phyloP scores from a whole-genome alignment of 2,888 invertebrate species.

The Xylota sylvarum region DNA sequence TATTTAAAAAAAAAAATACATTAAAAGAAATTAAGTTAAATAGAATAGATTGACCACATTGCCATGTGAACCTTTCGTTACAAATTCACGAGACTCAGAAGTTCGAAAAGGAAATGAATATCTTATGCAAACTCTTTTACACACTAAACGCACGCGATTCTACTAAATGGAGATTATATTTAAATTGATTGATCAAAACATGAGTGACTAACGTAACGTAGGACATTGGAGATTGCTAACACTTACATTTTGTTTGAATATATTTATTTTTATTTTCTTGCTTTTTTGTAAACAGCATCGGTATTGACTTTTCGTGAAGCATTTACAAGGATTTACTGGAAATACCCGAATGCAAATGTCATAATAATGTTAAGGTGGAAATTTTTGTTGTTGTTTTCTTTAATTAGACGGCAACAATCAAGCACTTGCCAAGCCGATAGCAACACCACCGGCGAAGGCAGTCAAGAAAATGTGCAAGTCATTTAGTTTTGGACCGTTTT shows the following conservation, averaged over 20 bases:
- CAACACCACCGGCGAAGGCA: slow-evolving; percentile 92
- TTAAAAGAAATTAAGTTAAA: slow-evolving; percentile 32
- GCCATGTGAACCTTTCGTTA: slow-evolving; percentile 6
- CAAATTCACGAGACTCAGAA: slow-evolving; percentile 15
- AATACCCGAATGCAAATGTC: slow-evolving; percentile 40
- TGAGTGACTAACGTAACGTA: slow-evolving; percentile 28
- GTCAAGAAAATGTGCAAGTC: slow-evolving; percentile 92
- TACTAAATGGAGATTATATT: slow-evolving; percentile 7
- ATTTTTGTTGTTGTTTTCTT: slow-evolving; percentile 7
- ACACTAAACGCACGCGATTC: slow-evolving; percentile 29
- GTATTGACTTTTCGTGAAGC: slow-evolving; percentile 25
- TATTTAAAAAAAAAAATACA: background rate
- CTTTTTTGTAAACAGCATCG: slow-evolving; percentile 30
- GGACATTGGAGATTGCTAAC: slow-evolving; percentile 60
- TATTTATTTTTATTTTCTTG: background rate
- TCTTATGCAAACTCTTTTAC: background rate
- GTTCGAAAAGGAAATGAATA: background rate
- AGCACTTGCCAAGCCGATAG: slow-evolving; percentile 87
- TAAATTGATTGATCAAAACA: background rate
- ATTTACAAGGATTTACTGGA: slow-evolving; percentile 27
- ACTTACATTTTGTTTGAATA: slow-evolving; percentile 32
- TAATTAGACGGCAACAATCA: slow-evolving; percentile 78
- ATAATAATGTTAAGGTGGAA: slow-evolving; percentile 33
- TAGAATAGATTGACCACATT: slow-evolving; percentile 33
- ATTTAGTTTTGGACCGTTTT: slow-evolving; percentile 88